Evolutionary conservation across 2,797 vertebrate genomes (phyloP), one percentile per base, ranked within the genome.

Genomic region (Schizopygopsis pylzovi): DNA sequence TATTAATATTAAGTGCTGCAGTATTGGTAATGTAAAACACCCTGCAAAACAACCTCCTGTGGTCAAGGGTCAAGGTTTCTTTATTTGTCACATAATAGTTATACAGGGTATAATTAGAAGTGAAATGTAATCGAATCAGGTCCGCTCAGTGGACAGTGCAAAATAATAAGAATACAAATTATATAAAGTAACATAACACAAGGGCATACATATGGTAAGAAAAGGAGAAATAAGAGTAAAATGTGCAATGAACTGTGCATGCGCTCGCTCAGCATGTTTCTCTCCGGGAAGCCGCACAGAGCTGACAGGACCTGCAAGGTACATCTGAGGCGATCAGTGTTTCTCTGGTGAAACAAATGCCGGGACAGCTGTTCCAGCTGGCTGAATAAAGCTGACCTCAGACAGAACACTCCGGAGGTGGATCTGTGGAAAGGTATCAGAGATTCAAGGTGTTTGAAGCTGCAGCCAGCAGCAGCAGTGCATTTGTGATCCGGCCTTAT

Each of bases 351-450:
- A 86, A 82, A 87, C 87, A 87, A 86, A 86, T 49, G 83, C 70
- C 6, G 76, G 75, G 89, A 88, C 89, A 88, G 89, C 79, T 85
- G 86, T 90, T 89, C 86, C 84, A 70, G 75, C 70, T 73, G 82
- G 82, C 88, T 84, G 82, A 75, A 63, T 70, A 63, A 65, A 86
- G 65, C 82, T 76, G 79, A 25, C 83, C 86, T 78, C 85, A 84
- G 79, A 84, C 78, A 56, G 25, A 67, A 80, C 63, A 61, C 79
- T 72, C 68, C 47, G 52, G 68, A 63, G 75, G 71, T 87, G 82
- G 25, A 84, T 75, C 61, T 81, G 70, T 65, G 47, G 59, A 45
- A 71, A 43, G 79, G 61, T 84, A 72, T 70, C 52, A 72, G 77
- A 37, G 75, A 80, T 84, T 84, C 71, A 52, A 54, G 61, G 39